Conservation (phyloP, 2,113 vertebrate genomes). For the Python bivittatus region DNA sequence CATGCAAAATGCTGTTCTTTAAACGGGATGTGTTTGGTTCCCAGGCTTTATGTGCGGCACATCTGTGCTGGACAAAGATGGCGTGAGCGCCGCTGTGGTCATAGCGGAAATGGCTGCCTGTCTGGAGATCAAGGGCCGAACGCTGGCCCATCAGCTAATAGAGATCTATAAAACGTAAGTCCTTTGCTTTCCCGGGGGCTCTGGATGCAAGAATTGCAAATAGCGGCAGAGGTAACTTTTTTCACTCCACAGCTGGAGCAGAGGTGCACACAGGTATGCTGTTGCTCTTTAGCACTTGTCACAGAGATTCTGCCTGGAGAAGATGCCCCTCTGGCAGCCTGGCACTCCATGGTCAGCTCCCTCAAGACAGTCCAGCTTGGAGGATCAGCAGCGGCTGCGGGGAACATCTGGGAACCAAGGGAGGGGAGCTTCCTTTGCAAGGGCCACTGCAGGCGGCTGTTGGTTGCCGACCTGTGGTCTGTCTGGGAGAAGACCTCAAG, state of each 20-base stretch:
- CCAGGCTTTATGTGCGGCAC: slow-evolving; percentile 92
- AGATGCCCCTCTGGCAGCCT: not conserved
- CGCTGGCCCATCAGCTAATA: slow-evolving; percentile 80
- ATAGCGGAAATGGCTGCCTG: slow-evolving; percentile 90
- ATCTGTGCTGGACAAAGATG: slow-evolving; percentile 90
- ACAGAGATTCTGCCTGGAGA: not conserved
- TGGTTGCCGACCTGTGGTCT: no score
- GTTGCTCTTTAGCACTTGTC: not conserved
- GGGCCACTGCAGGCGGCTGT: no score
- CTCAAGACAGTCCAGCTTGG: no score
- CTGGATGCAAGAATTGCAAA: not conserved
- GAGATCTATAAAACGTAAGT: slow-evolving; percentile 87
- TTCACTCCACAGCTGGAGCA: not conserved
- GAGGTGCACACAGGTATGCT: not conserved
- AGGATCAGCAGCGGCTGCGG: no score
- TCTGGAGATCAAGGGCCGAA: slow-evolving; percentile 77
- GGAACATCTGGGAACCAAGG: no score
- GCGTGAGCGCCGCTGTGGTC: slow-evolving; percentile 90
- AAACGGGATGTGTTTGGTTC: not conserved
- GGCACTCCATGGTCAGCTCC: not conserved
- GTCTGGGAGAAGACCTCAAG: no score
- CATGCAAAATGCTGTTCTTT: slow-evolving; percentile 1
- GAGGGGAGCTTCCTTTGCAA: no score
- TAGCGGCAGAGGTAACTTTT: no score
- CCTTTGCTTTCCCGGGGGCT: fast-evolving